Percentiles rank a stretch among this genome's conserved stretches.
Evolutionary conservation across 2,888 invertebrate genomes (phyloP).

Genomic region (Pyrrhia umbra): DNA sequence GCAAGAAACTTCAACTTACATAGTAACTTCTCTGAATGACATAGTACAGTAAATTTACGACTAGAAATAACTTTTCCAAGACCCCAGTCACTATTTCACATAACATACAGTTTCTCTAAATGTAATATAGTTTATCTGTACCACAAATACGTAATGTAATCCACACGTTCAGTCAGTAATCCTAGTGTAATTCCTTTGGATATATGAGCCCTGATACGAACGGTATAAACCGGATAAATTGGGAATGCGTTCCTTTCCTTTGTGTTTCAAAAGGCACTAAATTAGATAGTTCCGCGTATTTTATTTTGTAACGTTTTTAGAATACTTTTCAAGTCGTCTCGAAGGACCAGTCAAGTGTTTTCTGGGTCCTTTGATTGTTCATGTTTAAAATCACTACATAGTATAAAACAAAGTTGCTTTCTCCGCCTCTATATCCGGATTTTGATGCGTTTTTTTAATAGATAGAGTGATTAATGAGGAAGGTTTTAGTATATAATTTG

Average conservation of each 20-base stretch:
- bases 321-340: slow-evolving; percentile 2
- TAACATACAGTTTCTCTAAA: slow-evolving; percentile 26
- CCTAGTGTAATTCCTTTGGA: slow-evolving; percentile 53
- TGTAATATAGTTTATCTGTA: slow-evolving; percentile 39
- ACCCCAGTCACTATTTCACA: not conserved
- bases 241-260: slow-evolving; percentile 41
- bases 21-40: too few relatives aligned
- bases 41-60: too few relatives aligned
- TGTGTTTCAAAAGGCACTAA: slow-evolving; percentile 36
- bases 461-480: too few relatives aligned
- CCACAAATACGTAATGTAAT: slow-evolving; percentile 49
- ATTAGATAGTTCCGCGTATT: slow-evolving; percentile 27
- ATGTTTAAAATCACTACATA: too few relatives aligned
- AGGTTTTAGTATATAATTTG: too few relatives aligned
- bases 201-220: slow-evolving; percentile 51
- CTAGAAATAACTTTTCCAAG: not conserved
- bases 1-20: too few relatives aligned
- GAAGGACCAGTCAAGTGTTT: not conserved
- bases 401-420: too few relatives aligned
- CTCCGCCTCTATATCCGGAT: too few relatives aligned
- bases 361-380: not conserved
- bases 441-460: too few relatives aligned
- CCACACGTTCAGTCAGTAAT: slow-evolving; percentile 48
- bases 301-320: slow-evolving; percentile 28
- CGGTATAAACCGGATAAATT: slow-evolving; percentile 47